A percentile compares a stretch with the other conserved stretches of the same genome.
These are phyloP conservation scores for Trissonchulus sp. DNA, from an alignment of 2,888 invertebrate species.

Conservation along the genomic window DNA sequence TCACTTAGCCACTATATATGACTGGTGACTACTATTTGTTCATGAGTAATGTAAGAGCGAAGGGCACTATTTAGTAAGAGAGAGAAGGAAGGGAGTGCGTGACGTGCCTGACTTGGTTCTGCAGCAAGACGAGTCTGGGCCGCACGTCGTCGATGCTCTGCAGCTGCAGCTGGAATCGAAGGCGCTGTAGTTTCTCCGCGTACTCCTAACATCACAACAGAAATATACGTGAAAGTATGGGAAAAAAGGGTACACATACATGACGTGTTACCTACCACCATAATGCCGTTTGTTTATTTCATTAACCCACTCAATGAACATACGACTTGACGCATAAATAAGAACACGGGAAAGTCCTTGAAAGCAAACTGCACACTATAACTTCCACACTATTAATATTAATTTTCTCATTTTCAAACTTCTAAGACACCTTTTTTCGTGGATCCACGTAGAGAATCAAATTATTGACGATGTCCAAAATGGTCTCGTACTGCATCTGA, in stretches of 20 bases:
- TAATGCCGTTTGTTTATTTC: too few relatives aligned
- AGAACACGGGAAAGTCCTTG: too few relatives aligned
- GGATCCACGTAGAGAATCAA: slow-evolving; percentile 92
- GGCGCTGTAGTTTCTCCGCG: slow-evolving; percentile 72
- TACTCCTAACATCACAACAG: slow-evolving; percentile 35
- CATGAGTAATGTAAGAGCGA: too few relatives aligned
- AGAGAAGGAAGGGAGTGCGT: too few relatives aligned
- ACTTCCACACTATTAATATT: too few relatives aligned
- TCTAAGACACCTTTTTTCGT: slow-evolving; percentile 71
- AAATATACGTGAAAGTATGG: neutral
- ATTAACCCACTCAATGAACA: too few relatives aligned
- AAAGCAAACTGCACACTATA: too few relatives aligned
- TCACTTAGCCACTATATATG: too few relatives aligned
- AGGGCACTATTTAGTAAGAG: too few relatives aligned
- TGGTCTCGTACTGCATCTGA: slow-evolving; percentile 77
- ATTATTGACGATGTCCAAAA: slow-evolving; percentile 95
- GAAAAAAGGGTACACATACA: neutral
- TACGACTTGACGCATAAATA: neutral
- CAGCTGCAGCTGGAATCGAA: slow-evolving; percentile 87
- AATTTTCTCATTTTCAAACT: too few relatives aligned
- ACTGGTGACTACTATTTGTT: too few relatives aligned
- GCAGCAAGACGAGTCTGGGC: slow-evolving; percentile 80
- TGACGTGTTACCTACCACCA: too few relatives aligned
- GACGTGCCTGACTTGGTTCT: slow-evolving; percentile 67
- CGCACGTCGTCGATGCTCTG: slow-evolving; percentile 84